Conservation (phyloP, 1,140 invertebrate species). For the Megalonaias nervosa region DNA sequence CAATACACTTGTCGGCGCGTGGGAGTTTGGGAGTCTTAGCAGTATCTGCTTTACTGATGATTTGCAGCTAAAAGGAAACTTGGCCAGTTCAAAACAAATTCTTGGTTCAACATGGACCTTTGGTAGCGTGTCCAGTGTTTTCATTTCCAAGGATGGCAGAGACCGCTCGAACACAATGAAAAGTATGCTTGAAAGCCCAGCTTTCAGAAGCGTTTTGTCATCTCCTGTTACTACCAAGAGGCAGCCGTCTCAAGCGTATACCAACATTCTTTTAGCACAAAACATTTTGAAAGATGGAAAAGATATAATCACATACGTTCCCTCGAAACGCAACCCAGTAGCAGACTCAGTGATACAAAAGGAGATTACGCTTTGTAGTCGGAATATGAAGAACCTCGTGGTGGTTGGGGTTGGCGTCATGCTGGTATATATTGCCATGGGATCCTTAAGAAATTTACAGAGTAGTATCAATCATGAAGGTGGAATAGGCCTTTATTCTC, state of each 20-base stretch:
- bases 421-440: constrained; percentile 50
- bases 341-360: not conserved
- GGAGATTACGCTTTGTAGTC: not conserved
- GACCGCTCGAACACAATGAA: not conserved
- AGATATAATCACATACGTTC: not conserved
- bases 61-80: not conserved
- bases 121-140: not conserved
- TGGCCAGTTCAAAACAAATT: not conserved
- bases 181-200: not conserved
- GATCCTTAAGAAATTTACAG: constrained; percentile 61
- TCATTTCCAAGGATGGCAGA: not conserved
- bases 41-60: constrained; percentile 12
- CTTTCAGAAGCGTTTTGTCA: constrained; percentile 17
- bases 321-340: not conserved
- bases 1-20: constrained; percentile 17
- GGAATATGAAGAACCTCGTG: constrained; percentile 46
- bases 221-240: not conserved
- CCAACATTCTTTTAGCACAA: not conserved
- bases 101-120: not conserved
- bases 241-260: not conserved
- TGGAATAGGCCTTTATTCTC: constrained; percentile 51
- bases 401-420: constrained; percentile 44
- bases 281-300: not conserved
- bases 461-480: constrained; percentile 58
- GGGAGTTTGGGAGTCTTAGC: constrained; percentile 36